Conservation (phyloP, 2,113 vertebrate genomes). For the chimpanzee (Pan troglodytes) region NHGRI_mPanTro3-v2.1_pri NC_072409.2:4625501-4626000, state of each 20-base stretch:
- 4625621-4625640: accelerated
- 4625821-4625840: neutral
- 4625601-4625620: neutral
- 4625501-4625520: accelerated
- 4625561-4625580: accelerated
- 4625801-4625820: accelerated
- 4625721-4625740: accelerated
- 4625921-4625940: too few relatives aligned
- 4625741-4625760: neutral
- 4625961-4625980: accelerated
- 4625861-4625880: accelerated
- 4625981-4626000: accelerated
- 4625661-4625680: accelerated
- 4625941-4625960: accelerated
- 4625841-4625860: accelerated
- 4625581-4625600: accelerated
- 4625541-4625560: accelerated
- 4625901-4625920: accelerated
- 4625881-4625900: accelerated
- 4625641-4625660: accelerated
- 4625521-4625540: neutral
- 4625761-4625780: accelerated
- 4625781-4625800: accelerated
- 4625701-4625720: accelerated
- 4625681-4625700: neutral